Conservation (phyloP, 2,888 invertebrate species). For the Volucella bombylans region DNA sequence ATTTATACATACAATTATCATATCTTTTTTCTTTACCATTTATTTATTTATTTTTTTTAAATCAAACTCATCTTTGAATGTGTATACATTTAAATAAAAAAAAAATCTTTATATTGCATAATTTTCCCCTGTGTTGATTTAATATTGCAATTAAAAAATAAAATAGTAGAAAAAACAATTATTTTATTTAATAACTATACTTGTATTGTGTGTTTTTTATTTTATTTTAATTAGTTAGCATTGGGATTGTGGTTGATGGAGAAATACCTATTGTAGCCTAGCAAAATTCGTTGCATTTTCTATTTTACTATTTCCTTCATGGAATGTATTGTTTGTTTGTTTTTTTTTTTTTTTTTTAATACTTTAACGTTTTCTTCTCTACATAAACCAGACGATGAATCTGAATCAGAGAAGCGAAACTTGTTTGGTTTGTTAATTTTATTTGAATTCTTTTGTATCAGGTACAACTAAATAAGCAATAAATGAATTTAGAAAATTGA, state of each 20-base stretch:
- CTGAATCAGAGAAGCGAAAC: constrained; percentile 19
- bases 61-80: constrained; percentile 27
- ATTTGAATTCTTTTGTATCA: constrained; percentile 37
- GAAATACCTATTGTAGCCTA: constrained; percentile 49
- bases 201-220: constrained; percentile 14
- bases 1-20: constrained; percentile 50
- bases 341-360: constrained; percentile 47
- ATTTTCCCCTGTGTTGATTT: constrained; percentile 60
- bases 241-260: constrained; percentile 68
- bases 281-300: constrained; percentile 69
- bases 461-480: constrained; percentile 69
- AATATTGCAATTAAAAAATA: constrained; percentile 62
- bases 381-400: constrained; percentile 2
- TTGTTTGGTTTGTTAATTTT: constrained; percentile 38
- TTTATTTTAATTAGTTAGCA: constrained; percentile 34
- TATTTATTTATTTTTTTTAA: constrained; percentile 6
- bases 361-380: constrained; percentile 54
- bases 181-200: constrained; percentile 38
- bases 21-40: constrained; percentile 6
- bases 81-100: constrained; percentile 37
- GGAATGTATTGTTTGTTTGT: constrained; percentile 64
- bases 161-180: constrained; percentile 9
- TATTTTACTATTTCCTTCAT: constrained; percentile 19
- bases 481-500: constrained; percentile 53
- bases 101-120: constrained; percentile 62